Base-by-base conservation (phyloP, 2,113 vertebrate species). In the Pterocles orientalis region DNA sequence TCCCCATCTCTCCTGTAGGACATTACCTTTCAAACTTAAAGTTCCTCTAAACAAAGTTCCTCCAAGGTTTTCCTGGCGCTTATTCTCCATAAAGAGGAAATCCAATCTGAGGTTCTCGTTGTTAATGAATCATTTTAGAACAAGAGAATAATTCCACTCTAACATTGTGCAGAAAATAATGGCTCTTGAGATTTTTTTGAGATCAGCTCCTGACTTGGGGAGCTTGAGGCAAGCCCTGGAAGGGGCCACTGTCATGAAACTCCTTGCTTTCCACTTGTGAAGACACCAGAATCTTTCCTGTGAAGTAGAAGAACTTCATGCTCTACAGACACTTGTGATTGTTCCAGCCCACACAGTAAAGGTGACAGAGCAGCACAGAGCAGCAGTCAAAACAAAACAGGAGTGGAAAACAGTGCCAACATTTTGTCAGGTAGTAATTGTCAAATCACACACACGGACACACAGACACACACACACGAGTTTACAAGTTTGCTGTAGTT, bases 401-500 rank as follows among this genome's bases (percentile, higher is more conserved):
- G 82, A 88, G 62, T 34, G 65, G 79, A 58, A 93, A 95, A 70
- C 0, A 71, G 33, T 43, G 64, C 47, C 66, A 76, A 34, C n/a
- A 9, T 73, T 92, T 92, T 85, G 50, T 58, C 86, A 89, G 1
- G 7, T 61, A 85, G n/a, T 45, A 78, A 69, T 81, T 92, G 78
- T 70, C 45, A 94, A 57, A 86, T 75, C 83, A 54, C 31, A 47
- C 29, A 75, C 23, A 65, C 31, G 45, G 18, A 41, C 36, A 26
- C 56, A 58, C 39, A 21, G 2, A 21, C 29, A 6, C 33, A 18
- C 36, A n/a, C n/a, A 47, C 14, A 4, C 6, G 28, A 69, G 72
- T 91, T 88, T 82, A 62, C 70, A 83, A 83, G 56, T 81, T 93
- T 81, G 51, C 47, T 88, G 54, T 89, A 17, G 70, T 78, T 94